These are phyloP conservation scores for Cremastobaeus sp. DNA, from an alignment of 2,888 invertebrate species.

Conservation along the genomic window DNA sequence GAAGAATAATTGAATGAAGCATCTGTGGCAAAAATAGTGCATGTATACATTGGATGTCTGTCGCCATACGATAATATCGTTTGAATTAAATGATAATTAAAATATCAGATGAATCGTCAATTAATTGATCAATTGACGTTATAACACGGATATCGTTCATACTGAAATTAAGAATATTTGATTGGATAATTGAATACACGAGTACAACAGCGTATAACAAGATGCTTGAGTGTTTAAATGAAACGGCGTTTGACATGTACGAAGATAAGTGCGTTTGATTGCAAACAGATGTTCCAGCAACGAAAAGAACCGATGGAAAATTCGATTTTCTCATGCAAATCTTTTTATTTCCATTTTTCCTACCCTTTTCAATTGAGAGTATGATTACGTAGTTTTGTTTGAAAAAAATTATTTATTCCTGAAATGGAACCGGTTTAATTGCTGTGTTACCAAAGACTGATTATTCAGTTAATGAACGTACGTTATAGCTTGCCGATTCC, in stretches of 20 bases:
- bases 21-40: too few species aligned
- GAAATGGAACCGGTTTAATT: background rate
- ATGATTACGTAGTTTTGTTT: background rate
- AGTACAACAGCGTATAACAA: slow-evolving; percentile 9
- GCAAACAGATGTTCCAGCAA: slow-evolving; percentile 28
- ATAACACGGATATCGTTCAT: too few species aligned
- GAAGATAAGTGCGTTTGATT: slow-evolving; percentile 37
- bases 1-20: too few species aligned
- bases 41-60: too few species aligned
- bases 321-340: slow-evolving; percentile 18
- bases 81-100: too few species aligned
- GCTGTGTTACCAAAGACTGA: background rate
- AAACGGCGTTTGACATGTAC: slow-evolving; percentile 20
- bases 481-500: slow-evolving; percentile 86
- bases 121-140: too few species aligned
- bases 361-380: too few species aligned
- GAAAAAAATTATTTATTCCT: background rate
- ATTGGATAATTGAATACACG: slow-evolving; percentile 1
- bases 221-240: slow-evolving; percentile 14
- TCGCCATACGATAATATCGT: too few species aligned
- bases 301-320: slow-evolving; percentile 1
- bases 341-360: too few species aligned
- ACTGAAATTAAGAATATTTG: background rate
- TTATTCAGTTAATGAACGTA: slow-evolving; percentile 81
- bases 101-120: too few species aligned